Evolutionary conservation across 2,888 invertebrate genomes (phyloP).

Genomic region (Trichogramma dendrolimi): DNA sequence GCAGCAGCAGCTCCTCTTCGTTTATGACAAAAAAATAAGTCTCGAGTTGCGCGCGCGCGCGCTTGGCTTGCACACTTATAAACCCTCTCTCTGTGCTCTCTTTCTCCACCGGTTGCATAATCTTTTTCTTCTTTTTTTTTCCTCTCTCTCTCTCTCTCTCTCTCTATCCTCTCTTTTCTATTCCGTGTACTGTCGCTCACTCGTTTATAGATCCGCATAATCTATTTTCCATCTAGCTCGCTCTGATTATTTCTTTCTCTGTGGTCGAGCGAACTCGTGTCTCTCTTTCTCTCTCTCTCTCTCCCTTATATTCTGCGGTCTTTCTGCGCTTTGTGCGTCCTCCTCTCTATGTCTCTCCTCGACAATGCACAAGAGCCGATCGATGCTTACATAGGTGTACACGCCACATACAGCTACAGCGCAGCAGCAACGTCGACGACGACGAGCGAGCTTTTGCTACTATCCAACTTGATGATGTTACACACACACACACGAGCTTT

Average conservation of each 20-base stretch:
- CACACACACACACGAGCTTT: too few relatives aligned
- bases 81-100: too few relatives aligned
- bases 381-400: too few relatives aligned
- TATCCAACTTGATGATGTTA: too few relatives aligned
- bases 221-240: conserved; percentile 17
- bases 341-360: conserved; percentile 4
- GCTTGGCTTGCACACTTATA: too few relatives aligned
- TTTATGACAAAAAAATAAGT: too few relatives aligned
- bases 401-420: too few relatives aligned
- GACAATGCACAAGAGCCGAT: background rate
- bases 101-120: too few relatives aligned
- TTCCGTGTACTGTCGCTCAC: background rate
- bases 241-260: conserved; percentile 18
- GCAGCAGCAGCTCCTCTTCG: too few relatives aligned
- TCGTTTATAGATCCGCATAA: conserved; percentile 10
- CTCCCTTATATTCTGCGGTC: background rate
- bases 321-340: background rate
- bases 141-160: conserved; percentile 1
- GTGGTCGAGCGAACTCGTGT: background rate
- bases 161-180: conserved; percentile 2
- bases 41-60: too few relatives aligned
- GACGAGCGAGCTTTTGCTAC: too few relatives aligned
- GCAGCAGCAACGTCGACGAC: too few relatives aligned
- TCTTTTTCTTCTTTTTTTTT: background rate
- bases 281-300: conserved; percentile 6